Percentiles rank a stretch among this genome's conserved stretches.
Conservation (phyloP, 2,113 vertebrate genomes). For the Apeltes quadracus region DNA sequence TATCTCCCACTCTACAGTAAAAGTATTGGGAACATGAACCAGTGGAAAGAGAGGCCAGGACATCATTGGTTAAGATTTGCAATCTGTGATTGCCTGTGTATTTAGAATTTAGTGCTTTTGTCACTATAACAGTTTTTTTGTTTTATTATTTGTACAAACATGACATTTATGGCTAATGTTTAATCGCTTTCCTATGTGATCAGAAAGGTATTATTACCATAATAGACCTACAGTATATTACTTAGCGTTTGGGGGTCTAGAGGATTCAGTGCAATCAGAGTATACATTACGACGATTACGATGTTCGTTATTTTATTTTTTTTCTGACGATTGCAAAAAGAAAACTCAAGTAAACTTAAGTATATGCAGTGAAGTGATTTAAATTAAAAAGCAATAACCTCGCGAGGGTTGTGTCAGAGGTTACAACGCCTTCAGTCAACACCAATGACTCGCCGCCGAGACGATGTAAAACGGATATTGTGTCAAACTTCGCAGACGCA, state of each 20-base stretch:
- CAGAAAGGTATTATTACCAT: conserved; percentile 69
- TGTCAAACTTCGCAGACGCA: conserved; percentile 71
- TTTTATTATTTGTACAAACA: conserved; percentile 78
- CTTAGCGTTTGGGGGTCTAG: conserved; percentile 79
- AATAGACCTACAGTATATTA: conserved; percentile 75
- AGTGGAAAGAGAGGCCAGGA: conserved; percentile 41
- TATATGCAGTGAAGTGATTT: conserved; percentile 83
- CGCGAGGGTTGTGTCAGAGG: conserved; percentile 57
- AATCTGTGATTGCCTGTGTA: conserved; percentile 98
- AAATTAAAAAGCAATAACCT: conserved; percentile 82
- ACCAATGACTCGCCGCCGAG: conserved; percentile 76
- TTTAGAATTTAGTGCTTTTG: conserved; percentile 83
- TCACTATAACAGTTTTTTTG: conserved; percentile 83
- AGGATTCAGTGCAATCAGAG: conserved; percentile 92
- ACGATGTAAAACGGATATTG: conserved; percentile 35
- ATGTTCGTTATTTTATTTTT: conserved; percentile 85
- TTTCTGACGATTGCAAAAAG: conserved; percentile 77
- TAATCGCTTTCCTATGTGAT: conserved; percentile 75
- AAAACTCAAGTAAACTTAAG: conserved; percentile 68
- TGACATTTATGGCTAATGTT: conserved; percentile 70
- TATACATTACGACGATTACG: conserved; percentile 86
- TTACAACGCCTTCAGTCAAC: conserved; percentile 69
- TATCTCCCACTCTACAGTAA: conserved; percentile 21
- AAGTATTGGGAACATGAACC: conserved; percentile 45
- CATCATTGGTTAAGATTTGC: conserved; percentile 83